Evolutionary conservation across 1,140 invertebrate genomes (phyloP).

Genomic region (Idris sp.): DNA sequence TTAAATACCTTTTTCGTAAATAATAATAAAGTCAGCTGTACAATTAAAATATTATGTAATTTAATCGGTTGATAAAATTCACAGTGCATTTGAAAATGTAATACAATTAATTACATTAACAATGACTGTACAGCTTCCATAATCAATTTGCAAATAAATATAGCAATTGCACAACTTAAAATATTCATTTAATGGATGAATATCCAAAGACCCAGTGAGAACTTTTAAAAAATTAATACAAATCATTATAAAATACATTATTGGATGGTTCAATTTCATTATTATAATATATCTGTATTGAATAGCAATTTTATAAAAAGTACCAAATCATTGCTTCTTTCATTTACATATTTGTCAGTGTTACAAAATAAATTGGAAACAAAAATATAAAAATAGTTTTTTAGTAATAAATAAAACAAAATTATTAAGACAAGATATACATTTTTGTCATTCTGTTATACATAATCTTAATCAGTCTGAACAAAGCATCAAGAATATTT

Average conservation of each 20-base stretch:
- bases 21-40: slow-evolving; percentile 34
- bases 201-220: background rate
- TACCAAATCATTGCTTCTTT: slow-evolving; percentile 7
- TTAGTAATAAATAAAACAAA: slow-evolving; percentile 50
- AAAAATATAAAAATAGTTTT: slow-evolving; percentile 42
- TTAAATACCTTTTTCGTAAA: slow-evolving; percentile 37
- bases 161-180: slow-evolving; percentile 24
- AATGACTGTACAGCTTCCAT: slow-evolving; percentile 28
- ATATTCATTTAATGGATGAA: background rate
- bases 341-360: slow-evolving; percentile 17
- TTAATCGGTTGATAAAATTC: slow-evolving; percentile 10
- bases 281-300: slow-evolving; percentile 7
- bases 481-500: slow-evolving; percentile 29
- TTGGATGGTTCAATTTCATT: slow-evolving; percentile 1
- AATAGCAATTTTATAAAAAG: no score
- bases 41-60: slow-evolving; percentile 15
- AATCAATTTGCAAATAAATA: slow-evolving; percentile 12
- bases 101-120: background rate
- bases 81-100: background rate
- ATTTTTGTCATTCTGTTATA: slow-evolving; percentile 24
- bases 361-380: slow-evolving; percentile 39
- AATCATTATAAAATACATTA: slow-evolving; percentile 3
- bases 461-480: slow-evolving; percentile 9
- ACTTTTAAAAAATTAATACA: slow-evolving; percentile 13
- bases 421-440: slow-evolving; percentile 33